Evolutionary conservation across 2,113 vertebrate species (phyloP), one percentile per base, ranked within the genome.

Genomic region (Hippolais icterina): DNA sequence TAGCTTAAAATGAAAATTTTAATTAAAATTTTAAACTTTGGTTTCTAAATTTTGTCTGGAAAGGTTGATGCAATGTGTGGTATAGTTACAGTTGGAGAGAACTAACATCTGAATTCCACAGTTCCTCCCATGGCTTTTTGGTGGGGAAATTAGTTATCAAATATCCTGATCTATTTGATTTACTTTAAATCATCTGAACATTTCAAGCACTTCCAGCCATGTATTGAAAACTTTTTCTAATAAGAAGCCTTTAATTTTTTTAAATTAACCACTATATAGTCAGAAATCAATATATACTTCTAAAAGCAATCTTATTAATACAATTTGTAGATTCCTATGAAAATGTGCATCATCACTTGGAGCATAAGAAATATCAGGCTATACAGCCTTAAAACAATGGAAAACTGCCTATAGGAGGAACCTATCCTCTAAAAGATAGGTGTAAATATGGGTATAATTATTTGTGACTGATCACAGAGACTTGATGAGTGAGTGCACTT

Each of bases 391-490:
- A 46, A 86, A 90, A 72, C 42, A 69, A 88, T 56, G 42, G 42
- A 86, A 94, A 96, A 76, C 35, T 86, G 75, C 39, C 68, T 56
- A 29, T 63, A 87, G 75, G 54, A 79, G 59, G 61, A 42, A 90
- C 23, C 66, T 77, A 12, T 77, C 39, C 35, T 88, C 22, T 65
- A 76, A 90, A 93, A 64, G 3, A 11, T 31, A 81, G 25, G n/a
- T 46, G 64, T 70, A 93, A 95, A 95, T 92, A 80, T 50, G 47
- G 56, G 72, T 82, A 54, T 61, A 87, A 94, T 94, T 89, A 92
- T 60, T 91, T 93, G 33, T 69, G 53, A 80, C 46, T 79, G 80
- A 84, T 87, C 76, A 66, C 46, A 68, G 44, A 91, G 33, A 42
- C 39, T 91, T 74, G 57, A 27, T 85, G 69, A 95, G 70, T 74